Evolutionary conservation across 1,140 invertebrate genomes (phyloP).

Genomic region (Melipona quadrifasciata): DNA sequence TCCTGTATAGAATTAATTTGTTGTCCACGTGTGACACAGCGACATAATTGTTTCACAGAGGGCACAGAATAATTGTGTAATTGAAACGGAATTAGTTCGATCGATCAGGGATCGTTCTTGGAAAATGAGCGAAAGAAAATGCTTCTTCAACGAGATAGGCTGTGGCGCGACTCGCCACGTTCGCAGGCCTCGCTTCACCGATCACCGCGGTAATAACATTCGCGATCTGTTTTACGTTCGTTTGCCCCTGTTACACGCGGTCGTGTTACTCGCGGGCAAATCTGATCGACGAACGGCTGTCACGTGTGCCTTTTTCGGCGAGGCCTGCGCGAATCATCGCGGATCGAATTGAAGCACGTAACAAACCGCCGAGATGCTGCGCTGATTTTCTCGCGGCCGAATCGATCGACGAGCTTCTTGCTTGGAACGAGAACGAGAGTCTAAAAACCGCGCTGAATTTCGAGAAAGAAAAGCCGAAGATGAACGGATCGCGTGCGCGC

Average conservation of each 20-base stretch:
- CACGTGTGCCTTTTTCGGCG: background rate
- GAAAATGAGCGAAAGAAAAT: background rate
- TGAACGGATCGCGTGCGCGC: background rate
- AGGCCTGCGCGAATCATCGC: constrained; percentile 32
- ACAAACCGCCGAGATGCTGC: constrained; percentile 21
- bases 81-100: constrained; percentile 9
- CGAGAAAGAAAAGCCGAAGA: background rate
- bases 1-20: too few species aligned
- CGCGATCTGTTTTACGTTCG: constrained; percentile 39
- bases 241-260: constrained; percentile 22
- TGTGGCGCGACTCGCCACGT: background rate
- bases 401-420: background rate
- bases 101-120: background rate
- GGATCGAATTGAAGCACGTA: constrained; percentile 34
- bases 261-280: constrained; percentile 28
- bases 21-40: too few species aligned
- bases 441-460: background rate
- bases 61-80: background rate
- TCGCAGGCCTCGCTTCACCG: constrained; percentile 23
- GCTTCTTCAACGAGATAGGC: constrained; percentile 20
- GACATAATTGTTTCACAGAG: constrained; percentile 33
- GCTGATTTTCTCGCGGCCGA: constrained; percentile 9
- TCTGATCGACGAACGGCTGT: constrained; percentile 27
- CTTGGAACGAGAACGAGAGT: background rate
- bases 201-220: constrained; percentile 37